phyloP scores from a whole-genome alignment of 2,888 invertebrate species.

The Branchipolynoe longqiensis region DNA sequence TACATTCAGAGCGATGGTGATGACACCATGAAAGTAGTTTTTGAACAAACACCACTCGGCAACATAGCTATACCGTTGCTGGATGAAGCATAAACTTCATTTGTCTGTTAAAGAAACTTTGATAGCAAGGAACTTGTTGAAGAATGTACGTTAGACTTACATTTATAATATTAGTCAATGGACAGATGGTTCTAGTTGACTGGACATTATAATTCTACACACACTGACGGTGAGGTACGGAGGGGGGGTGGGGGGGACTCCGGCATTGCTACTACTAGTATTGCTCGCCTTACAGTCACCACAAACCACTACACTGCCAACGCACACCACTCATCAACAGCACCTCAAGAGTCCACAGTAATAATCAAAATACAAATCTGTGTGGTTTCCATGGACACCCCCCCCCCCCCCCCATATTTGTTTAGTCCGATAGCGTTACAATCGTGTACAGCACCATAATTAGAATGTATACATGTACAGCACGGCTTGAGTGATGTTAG shows the following conservation, averaged over 20 bases:
- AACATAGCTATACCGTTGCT: too few relatives aligned
- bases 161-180: too few relatives aligned
- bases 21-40: too few relatives aligned
- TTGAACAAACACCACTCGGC: too few relatives aligned
- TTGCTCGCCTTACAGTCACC: not conserved
- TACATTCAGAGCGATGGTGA: too few relatives aligned
- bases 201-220: not conserved
- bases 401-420: not conserved
- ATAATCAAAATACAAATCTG: constrained; percentile 36
- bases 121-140: too few relatives aligned
- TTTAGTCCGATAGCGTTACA: constrained; percentile 29
- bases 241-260: too few relatives aligned
- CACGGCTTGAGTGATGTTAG: not conserved
- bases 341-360: constrained; percentile 39
- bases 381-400: constrained; percentile 23
- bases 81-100: too few relatives aligned
- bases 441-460: constrained; percentile 29
- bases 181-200: not conserved
- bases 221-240: too few relatives aligned
- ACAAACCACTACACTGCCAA: not conserved
- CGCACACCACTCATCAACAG: constrained; percentile 22
- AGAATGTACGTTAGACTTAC: too few relatives aligned
- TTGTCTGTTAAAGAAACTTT: too few relatives aligned
- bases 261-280: not conserved
- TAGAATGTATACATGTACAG: constrained; percentile 21